Evolutionary conservation across 2,113 vertebrate species (phyloP), one percentile per base, ranked within the genome.

Genomic region (Eurystomus gularis): DNA sequence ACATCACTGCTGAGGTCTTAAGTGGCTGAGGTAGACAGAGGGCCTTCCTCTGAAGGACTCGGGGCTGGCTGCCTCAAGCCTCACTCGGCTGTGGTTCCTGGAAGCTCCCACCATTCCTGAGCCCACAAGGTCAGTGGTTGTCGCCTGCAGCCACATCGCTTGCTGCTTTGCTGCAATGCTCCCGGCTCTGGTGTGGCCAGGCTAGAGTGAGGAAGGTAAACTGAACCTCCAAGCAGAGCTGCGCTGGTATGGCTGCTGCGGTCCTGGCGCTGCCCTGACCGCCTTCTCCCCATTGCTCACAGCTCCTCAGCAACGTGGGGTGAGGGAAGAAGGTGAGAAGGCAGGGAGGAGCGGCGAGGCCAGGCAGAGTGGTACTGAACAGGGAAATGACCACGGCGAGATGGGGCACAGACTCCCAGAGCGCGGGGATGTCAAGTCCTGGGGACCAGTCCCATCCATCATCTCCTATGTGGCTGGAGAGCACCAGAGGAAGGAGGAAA

Each of bases 31-130:
- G 42, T 21, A 48, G 37, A 57, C 7, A 9, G 58, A 91, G 37
- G 89, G 16, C 40, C 64, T 96, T 31, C 14, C 29, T 88, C 23
- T 2, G 4, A 55, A 92, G 37, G 49, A n/a, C 23, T 75, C 0
- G 3, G 40, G 58, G 79, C 58, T 7, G 58, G 35, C 35, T 28
- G 33, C 75, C 6, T 4, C 52, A 15, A 1, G 3, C 60, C 11
- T 0, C 3, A 19, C 40, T 90, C 0, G 0, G 54, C 64, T 80
- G 49, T 1, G 10, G 71, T 35, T 90, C 37, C 60, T 75, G 76
- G 86, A 92, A 89, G 57, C 52, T 94, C 82, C 93, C 89, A 86
- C 39, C 51, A 44, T 78, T 13, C 4, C 49, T 1, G 4, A 88
- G 82, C 62, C 75, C 86, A 51, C 0, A 3, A 90, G 61, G 35